Evolutionary conservation across 2,797 vertebrate genomes (phyloP), one percentile per base, ranked within the genome.

Genomic region (Poliocrania exsul): DNA sequence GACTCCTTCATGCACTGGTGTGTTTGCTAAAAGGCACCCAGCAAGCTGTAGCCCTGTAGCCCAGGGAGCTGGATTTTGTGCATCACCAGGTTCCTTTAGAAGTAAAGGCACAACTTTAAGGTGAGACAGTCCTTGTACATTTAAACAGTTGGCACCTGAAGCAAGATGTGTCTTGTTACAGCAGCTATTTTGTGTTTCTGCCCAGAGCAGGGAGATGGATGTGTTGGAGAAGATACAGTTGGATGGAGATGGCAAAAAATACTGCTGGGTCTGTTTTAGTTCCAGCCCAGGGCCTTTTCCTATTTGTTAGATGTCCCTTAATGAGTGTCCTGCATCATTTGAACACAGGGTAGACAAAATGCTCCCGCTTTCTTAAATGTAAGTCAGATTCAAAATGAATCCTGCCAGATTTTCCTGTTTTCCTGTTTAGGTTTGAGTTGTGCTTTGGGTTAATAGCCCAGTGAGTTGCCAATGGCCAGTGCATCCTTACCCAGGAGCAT

Each of bases 321-420:
- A 47, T 10, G 26, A 93, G 31, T 11, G 6, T 56, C 33, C 20
- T 66, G 61, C 26, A 29, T 71, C 29, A 33, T 65, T 80, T 83
- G 62, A 82, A 57, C 25, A 17, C 1, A 29, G 0, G 5, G 33
- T 6, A 40, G 26, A 47, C 10, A 57, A 91, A 74, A 51, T 0
- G 0, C 15, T 67, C 38, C 4, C 25, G 4, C 31, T 54, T 88
- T 75, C 38, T 74, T 47, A 25, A 38, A 61, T 12, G 5, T n/a
- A 37, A 67, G 56, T 74, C 50, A 46, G 20, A 78, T 66, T 69
- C 44, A 92, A 82, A 57, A 54, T 44, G 78, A 71, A 78, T 29
- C 6, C 58, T 46, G 17, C 5, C 58, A 23, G 33, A 33, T 88
- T 51, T 31, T 77, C 9, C 54, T 65, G 62, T 88, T 51, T 31